These are phyloP conservation scores for Drosophila nigricruria DNA, from an alignment of 2,888 invertebrate genomes.

Conservation along the genomic window DNA sequence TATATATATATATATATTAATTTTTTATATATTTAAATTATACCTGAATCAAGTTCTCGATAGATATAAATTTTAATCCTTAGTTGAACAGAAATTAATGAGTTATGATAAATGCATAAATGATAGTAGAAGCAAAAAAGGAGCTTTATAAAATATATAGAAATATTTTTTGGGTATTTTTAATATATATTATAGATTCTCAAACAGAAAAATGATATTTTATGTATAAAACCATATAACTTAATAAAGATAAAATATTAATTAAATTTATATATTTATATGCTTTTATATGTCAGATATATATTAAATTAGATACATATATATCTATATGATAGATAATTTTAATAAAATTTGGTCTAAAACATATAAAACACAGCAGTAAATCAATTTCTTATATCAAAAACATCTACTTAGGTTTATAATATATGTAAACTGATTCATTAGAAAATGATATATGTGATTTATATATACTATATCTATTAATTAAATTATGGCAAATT, in stretches of 20 bases:
- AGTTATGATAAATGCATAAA: background rate
- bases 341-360: background rate
- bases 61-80: background rate
- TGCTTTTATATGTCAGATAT: background rate
- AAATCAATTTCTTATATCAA: background rate
- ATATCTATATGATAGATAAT: background rate
- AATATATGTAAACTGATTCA: background rate
- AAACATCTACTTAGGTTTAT: background rate
- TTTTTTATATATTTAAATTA: background rate
- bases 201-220: background rate
- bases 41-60: background rate
- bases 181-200: background rate
- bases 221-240: background rate
- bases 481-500: background rate
- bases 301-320: background rate
- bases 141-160: background rate
- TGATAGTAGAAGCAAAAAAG: background rate
- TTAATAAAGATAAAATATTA: background rate
- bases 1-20: background rate
- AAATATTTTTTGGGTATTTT: background rate
- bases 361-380: background rate
- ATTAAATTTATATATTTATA: background rate
- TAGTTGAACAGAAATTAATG: conserved; percentile 4
- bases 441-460: background rate
- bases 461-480: background rate